Percentiles rank a stretch among this genome's conserved stretches.
Conservation (phyloP, 2,797 vertebrate genomes). For the Pseudochirops corinnae region DNA sequence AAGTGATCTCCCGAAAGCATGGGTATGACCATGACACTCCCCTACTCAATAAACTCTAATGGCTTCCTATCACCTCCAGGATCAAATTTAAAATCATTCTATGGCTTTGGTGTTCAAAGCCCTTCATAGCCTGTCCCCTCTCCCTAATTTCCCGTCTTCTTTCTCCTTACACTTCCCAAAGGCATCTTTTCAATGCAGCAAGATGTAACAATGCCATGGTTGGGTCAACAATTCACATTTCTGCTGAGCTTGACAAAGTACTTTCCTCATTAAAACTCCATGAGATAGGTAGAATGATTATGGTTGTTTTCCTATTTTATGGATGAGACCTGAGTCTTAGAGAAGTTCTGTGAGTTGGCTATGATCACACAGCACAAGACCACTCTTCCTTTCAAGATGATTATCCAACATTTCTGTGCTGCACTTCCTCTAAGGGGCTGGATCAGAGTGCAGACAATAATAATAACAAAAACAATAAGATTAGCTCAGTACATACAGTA, state of each 20-base stretch:
- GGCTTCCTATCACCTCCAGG: background rate
- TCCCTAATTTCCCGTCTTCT: background rate
- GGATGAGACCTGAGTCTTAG: background rate
- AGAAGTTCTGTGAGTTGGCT: background rate
- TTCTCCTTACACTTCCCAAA: background rate
- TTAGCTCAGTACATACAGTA: background rate
- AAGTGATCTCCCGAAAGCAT: background rate
- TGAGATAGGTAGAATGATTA: background rate
- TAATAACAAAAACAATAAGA: background rate
- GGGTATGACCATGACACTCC: background rate
- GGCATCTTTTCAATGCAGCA: background rate
- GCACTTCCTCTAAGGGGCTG: background rate
- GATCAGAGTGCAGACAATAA: background rate
- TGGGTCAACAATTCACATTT: background rate
- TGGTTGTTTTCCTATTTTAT: background rate
- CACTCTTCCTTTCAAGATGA: background rate
- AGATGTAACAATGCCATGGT: background rate
- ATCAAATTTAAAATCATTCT: background rate
- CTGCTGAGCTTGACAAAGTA: background rate
- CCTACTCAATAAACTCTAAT: background rate
- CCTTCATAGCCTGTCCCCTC: background rate
- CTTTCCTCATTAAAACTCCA: background rate
- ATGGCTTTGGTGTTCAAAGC: background rate
- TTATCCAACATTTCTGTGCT: background rate
- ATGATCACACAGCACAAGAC: background rate